A percentile compares a stretch with the other conserved stretches of the same genome.
These are phyloP conservation scores for Kryptolebias marmoratus DNA, from an alignment of 2,113 vertebrate species.

Conservation along the genomic window DNA sequence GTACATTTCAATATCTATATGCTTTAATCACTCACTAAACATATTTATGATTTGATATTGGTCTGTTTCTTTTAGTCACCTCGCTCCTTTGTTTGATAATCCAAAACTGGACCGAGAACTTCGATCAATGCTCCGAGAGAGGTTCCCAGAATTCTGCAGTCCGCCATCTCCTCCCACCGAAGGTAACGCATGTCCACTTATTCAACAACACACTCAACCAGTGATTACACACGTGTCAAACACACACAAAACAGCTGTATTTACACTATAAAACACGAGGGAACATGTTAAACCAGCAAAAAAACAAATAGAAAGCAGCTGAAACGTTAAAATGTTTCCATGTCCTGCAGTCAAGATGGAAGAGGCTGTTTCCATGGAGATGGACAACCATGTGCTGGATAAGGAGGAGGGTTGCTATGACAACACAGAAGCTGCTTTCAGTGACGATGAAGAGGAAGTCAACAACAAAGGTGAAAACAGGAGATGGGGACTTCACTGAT, in stretches of 20 bases:
- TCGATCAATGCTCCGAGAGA: slow-evolving; percentile 93
- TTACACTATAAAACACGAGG: neutral
- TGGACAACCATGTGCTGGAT: slow-evolving; percentile 93
- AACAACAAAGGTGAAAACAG: slow-evolving; percentile 86
- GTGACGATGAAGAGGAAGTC: slow-evolving; percentile 93
- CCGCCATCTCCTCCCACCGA: slow-evolving; percentile 92
- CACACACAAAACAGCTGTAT: neutral
- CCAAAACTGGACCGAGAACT: slow-evolving; percentile 97
- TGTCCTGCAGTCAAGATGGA: slow-evolving; percentile 88
- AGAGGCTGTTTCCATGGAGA: slow-evolving; percentile 88
- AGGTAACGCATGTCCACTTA: slow-evolving; percentile 70
- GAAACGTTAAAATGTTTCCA: neutral
- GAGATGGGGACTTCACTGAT: neutral
- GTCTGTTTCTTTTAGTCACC: slow-evolving; percentile 79
- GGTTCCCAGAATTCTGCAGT: slow-evolving; percentile 97
- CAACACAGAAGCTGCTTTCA: slow-evolving; percentile 92
- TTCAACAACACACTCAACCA: neutral
- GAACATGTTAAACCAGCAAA: neutral
- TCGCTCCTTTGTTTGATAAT: slow-evolving; percentile 96
- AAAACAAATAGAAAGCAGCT: neutral
- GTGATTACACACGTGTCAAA: neutral
- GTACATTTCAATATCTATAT: no score
- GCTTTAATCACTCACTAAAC: neutral
- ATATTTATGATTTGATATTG: neutral
- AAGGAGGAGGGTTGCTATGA: slow-evolving; percentile 97